Base-by-base conservation (phyloP, 2,888 invertebrate species). In the Matsumyia berberina region DNA sequence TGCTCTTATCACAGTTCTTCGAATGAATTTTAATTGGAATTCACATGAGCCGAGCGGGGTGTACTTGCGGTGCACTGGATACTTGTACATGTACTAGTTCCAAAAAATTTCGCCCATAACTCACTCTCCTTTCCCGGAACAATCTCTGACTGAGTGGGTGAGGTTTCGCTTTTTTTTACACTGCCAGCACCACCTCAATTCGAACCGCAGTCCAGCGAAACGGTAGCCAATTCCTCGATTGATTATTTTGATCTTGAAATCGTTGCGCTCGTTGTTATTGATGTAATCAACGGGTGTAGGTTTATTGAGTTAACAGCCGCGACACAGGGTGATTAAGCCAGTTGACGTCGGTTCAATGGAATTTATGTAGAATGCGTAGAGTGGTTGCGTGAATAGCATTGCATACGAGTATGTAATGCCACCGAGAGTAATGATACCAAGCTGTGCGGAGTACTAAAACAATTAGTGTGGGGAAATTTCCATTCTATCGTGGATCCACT, bases 241-340 rank as follows among this genome's bases (percentile, higher is more conserved):
- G 70, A 69, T 31, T 70, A 69, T 31, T 70, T 66, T 66, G 73
- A 64, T 58, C 79, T 73, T 66, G 79, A 79, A 35, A 44, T 51
- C 57, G 44, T 58, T 58, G 31, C 46, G 49, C 12, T n/a, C n/a
- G n/a, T 58, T 72, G 37, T 66, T 51, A 35, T 62, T 24, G 37
- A 57, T 58, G 51, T 44, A 49, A 57, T 51, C 15, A 19, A 57
- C 57, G 57, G 70, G 58, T 24, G 66, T 67, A 15, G 31, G 46
- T 39, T 51, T 67, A 67, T 58, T 72, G 46, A 72, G 60, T 72
- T 58, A 51, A 53, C 55, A 66, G 31, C 19, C 31, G 5, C 2
- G 44, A 67, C 57, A 67, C 57, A 39, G 31, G 24, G 49, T 60
- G 49, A 39, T 37, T 17, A 37, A 35, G 55, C 44, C 17, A 24